Evolutionary conservation across 2,888 invertebrate species (phyloP), one percentile per base, ranked within the genome.

Genomic region (Nomada lathburiana): DNA sequence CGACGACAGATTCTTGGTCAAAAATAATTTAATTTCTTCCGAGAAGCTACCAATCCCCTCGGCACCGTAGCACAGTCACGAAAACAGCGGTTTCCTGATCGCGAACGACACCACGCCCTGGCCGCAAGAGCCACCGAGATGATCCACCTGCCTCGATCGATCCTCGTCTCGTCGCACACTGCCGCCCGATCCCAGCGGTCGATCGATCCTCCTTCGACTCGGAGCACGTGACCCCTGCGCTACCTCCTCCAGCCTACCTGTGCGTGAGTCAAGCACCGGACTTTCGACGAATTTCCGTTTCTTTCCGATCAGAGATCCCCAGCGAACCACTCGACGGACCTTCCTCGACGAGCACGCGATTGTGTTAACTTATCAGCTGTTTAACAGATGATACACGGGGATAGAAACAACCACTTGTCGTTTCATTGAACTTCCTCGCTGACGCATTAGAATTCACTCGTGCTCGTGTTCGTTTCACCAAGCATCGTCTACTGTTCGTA

Each of bases 131-230:
- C 65, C 80, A 65, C 69, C 55, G 69, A 29, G 71, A 80, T 74
- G 84, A 86, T 86, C 84, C 84, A 86, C 86, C 82, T 86, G 85
- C 59, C 80, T 76, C 73, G 85, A 86, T 85, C 86, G 85, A 85
- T 85, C 83, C 76, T 76, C 85, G 82, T 75, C 73, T 68, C 69
- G 65, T 68, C 76, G 74, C 52, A 69, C 79, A 80, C 75, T 80
- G 78, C 50, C 57, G 60, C 73, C 29, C 68, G 79, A 84, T 82
- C 67, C 71, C 79, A 10, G 50, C 44, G 57, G 59, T 42, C 86
- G 82, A 86, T 86, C 83, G 84, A 47, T 67, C 26, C 76, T 81
- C 86, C 68, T 84, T 79, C 74, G 72, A 52, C 75, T 52, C 18
- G n/a, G n/a, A 23, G 52, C 84, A 83, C 84, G 84, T 84, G 84